Percentiles rank a stretch among this genome's conserved stretches.
These are phyloP conservation scores for Himalopsyche anomala DNA, from an alignment of 2,888 invertebrate species.

Conservation along the genomic window DNA sequence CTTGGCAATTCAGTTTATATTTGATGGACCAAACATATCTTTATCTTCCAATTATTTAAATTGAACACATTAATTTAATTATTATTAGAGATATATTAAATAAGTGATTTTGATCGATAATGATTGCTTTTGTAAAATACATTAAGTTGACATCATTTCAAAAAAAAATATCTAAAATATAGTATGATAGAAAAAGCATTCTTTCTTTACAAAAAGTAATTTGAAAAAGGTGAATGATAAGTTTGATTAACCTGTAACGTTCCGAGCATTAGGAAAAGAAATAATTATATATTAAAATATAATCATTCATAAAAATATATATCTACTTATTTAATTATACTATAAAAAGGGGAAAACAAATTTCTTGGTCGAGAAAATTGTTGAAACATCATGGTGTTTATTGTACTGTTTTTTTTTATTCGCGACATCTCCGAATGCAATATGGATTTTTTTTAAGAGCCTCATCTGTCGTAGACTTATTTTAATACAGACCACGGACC, in stretches of 20 bases:
- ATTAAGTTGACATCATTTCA: constrained; percentile 11
- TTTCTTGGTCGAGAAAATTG: constrained; percentile 43
- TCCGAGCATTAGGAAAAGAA: constrained; percentile 42
- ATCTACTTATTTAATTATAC: constrained; percentile 23
- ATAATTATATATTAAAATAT: constrained; percentile 40
- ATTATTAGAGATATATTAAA: background rate
- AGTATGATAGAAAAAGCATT: constrained; percentile 39
- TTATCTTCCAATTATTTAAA: background rate
- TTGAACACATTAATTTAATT: constrained; percentile 27
- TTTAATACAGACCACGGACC: constrained; percentile 18
- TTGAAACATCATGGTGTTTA: constrained; percentile 28
- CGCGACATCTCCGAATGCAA: constrained; percentile 24
- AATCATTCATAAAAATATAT: constrained; percentile 39
- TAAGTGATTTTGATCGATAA: constrained; percentile 34
- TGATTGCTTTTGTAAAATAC: constrained; percentile 30
- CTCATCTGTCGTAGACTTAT: background rate
- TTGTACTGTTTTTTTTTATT: background rate
- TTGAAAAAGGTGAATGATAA: constrained; percentile 40
- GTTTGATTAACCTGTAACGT: constrained; percentile 40
- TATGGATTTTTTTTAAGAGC: background rate
- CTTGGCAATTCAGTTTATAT: background rate
- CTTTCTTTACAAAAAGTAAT: constrained; percentile 41
- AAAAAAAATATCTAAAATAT: constrained; percentile 16
- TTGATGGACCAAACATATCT: background rate
- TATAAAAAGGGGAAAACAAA: background rate